Evolutionary conservation across 2,888 invertebrate species (phyloP), one percentile per base, ranked within the genome.

Genomic region (Papilio demoleus): DNA sequence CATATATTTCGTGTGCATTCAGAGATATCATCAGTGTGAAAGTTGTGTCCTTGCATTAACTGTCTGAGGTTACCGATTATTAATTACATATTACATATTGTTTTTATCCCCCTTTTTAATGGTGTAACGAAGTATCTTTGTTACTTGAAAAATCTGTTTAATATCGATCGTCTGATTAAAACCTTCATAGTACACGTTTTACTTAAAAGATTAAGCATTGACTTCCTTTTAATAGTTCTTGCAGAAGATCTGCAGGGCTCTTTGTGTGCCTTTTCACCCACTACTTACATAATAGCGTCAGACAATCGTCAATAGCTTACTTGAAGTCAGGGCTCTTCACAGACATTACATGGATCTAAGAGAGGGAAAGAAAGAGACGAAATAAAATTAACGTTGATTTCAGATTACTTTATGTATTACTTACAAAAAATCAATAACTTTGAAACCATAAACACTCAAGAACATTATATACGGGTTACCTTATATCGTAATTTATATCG

Each of bases 241-340:
- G 63, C 22, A 27, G 58, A 59, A 66, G 59, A 66, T 47, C 62
- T 47, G 22, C 53, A 38, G 34, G 31, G 61, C 56, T 38, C 40
- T 65, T 69, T 69, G 59, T 68, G 9, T 65, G 64, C 60, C 24
- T 50, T 68, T 40, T 27, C 60, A 65, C 38, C 27, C 45, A 27
- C 47, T 11, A 31, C 50, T 65, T 65, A 60, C 47, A 60, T 38
- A 68, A 68, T 47, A 59, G 38, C 24, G 40, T 45, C 62, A 50
- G n/a, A 31, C 53, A 65, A 69, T 60, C 64, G 65, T 60, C 68
- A 69, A 69, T 60, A 69, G 60, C 60, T 60, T 69, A 65, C 53
- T 38, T 50, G 36, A 36, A 50, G 34, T 59, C 42, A 34, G 9
- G 27, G 24, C 65, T 47, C 59, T 45, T 42, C 19, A 24, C 11